Evolutionary conservation across 2,797 vertebrate genomes (phyloP).

Genomic region (Chromis chromis): DNA sequence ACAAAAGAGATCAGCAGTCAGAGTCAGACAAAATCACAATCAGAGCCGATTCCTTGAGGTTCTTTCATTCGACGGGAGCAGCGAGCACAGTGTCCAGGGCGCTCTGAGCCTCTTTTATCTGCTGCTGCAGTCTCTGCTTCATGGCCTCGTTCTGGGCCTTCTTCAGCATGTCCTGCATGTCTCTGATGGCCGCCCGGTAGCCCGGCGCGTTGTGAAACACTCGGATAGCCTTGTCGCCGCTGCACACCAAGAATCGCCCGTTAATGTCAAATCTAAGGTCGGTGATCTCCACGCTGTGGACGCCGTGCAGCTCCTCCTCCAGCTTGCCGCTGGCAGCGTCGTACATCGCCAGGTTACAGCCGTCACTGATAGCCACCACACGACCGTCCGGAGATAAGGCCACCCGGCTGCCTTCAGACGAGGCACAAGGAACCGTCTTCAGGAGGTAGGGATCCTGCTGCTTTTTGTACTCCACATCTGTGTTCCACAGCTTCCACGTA

Average conservation of each 20-base stretch:
- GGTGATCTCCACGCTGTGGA: slow-evolving; percentile 85
- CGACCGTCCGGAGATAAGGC: slow-evolving; percentile 91
- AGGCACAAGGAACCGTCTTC: slow-evolving; percentile 85
- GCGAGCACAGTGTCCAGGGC: slow-evolving; percentile 85
- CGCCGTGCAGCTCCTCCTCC: slow-evolving; percentile 87
- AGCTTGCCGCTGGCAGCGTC: slow-evolving; percentile 83
- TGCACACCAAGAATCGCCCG: slow-evolving; percentile 88
- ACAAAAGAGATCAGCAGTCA: slow-evolving; percentile 18
- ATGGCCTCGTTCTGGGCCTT: slow-evolving; percentile 88
- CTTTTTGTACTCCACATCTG: slow-evolving; percentile 94
- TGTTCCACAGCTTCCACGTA: slow-evolving; percentile 98
- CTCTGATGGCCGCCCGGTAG: slow-evolving; percentile 89
- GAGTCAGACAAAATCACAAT: slow-evolving; percentile 8
- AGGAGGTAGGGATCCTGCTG: slow-evolving; percentile 96
- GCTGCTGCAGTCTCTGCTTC: slow-evolving; percentile 91
- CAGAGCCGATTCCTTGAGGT: not conserved
- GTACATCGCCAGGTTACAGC: slow-evolving; percentile 85
- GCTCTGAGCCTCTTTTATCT: slow-evolving; percentile 87
- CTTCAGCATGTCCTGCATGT: slow-evolving; percentile 91
- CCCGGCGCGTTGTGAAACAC: slow-evolving; percentile 92
- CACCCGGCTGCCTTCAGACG: slow-evolving; percentile 81
- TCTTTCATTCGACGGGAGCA: slow-evolving; percentile 74
- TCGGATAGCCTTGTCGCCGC: slow-evolving; percentile 89
- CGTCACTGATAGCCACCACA: slow-evolving; percentile 86
- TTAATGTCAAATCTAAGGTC: slow-evolving; percentile 91